Evolutionary conservation across 2,888 invertebrate species (phyloP).

Genomic region (Thelaira solivaga): DNA sequence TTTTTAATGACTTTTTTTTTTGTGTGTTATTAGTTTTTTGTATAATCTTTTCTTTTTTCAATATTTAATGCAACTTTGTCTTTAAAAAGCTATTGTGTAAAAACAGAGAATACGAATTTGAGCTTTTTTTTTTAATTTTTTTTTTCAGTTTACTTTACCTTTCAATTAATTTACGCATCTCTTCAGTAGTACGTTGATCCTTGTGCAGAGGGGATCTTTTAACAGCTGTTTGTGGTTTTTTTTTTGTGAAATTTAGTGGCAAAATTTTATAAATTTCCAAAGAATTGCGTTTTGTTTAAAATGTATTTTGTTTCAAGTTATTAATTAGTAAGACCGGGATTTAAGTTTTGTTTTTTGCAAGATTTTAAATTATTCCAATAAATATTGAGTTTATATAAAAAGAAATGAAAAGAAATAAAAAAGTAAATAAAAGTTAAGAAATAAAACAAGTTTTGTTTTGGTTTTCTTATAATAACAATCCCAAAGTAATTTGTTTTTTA

Average conservation of each 20-base stretch:
- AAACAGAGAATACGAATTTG: too few relatives aligned
- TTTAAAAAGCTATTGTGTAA: constrained; percentile 1
- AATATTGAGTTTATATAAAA: constrained; percentile 44
- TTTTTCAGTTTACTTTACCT: constrained; percentile 84
- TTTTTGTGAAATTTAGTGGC: constrained; percentile 53
- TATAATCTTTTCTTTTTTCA: constrained; percentile 4
- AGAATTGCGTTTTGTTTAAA: constrained; percentile 60
- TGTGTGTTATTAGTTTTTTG: constrained; percentile 17
- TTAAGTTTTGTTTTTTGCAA: constrained; percentile 55
- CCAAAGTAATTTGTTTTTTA: background rate
- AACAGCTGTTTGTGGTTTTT: constrained; percentile 74
- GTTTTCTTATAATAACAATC: constrained; percentile 53
- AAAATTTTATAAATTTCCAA: constrained; percentile 28
- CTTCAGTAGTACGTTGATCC: constrained; percentile 96
- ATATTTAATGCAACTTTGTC: constrained; percentile 16
- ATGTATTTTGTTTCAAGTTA: constrained; percentile 46
- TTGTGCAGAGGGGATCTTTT: constrained; percentile 85
- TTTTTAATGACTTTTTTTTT: background rate
- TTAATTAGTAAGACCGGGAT: constrained; percentile 22
- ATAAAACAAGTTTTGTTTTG: constrained; percentile 52
- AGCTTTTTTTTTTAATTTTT: background rate
- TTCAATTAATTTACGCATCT: constrained; percentile 98
- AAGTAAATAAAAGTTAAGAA: constrained; percentile 61
- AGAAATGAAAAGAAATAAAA: constrained; percentile 64
- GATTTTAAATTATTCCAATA: constrained; percentile 56